Evolutionary conservation across 92 coral and sea anemone species (phyloP).

Genomic region (Virgularia gustaviana): DNA sequence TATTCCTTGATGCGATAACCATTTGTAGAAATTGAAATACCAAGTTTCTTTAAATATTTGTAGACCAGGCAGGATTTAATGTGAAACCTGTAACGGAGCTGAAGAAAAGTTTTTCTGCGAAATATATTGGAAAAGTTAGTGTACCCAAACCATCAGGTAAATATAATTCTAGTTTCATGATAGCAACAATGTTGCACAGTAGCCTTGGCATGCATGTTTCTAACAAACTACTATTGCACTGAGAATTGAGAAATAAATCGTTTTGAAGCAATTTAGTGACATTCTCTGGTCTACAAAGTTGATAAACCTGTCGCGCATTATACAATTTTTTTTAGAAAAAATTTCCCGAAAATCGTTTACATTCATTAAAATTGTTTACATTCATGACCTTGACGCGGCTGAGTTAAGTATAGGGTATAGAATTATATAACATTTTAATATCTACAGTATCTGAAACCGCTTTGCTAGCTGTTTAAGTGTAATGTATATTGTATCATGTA

Average conservation of each 20-base stretch:
- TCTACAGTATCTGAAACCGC: no score
- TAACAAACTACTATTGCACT: neutral
- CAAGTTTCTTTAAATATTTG: neutral
- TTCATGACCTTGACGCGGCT: no score
- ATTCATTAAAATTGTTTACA: no score
- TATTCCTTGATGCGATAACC: neutral
- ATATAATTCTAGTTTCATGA: neutral
- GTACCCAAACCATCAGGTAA: constrained; percentile 86
- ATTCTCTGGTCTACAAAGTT: no score
- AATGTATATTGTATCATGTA: no score
- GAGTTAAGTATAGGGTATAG: no score
- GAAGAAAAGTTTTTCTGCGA: constrained; percentile 85
- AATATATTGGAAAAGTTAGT: constrained; percentile 72
- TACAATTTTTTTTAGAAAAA: no score
- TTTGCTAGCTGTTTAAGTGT: no score
- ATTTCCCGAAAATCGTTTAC: no score
- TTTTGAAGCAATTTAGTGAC: no score
- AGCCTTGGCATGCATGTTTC: neutral
- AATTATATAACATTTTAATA: no score
- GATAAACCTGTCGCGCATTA: no score
- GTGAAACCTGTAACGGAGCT: constrained; percentile 86
- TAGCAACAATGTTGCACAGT: neutral
- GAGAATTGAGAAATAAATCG: neutral
- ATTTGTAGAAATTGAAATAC: neutral
- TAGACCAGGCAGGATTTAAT: constrained; percentile 88